Percentiles rank a stretch among this genome's conserved stretches.
Evolutionary conservation across 1,140 invertebrate genomes (phyloP).

Genomic region (Ips nitidus): DNA sequence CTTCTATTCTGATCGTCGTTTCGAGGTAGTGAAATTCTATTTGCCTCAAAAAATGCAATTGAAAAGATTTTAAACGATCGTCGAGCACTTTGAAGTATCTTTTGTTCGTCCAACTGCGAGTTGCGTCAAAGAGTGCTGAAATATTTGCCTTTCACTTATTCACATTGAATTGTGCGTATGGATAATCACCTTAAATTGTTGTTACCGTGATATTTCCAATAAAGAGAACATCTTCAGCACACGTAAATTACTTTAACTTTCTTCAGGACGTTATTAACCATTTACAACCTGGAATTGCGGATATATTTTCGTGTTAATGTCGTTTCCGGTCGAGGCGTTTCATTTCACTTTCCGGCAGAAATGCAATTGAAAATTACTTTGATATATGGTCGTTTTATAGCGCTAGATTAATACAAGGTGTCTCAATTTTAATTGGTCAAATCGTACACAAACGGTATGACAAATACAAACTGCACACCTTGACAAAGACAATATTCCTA

Average conservation of each 20-base stretch:
- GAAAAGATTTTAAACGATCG: slow-evolving; percentile 11
- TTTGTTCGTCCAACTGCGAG: not conserved
- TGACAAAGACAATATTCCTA: no score
- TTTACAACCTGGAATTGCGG: slow-evolving; percentile 1
- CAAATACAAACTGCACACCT: no score
- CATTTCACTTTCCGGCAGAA: not conserved
- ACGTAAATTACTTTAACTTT: not conserved
- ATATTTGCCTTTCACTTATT: no score
- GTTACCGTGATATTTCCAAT: no score
- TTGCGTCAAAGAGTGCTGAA: no score
- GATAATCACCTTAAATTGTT: no score
- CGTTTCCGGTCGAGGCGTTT: not conserved
- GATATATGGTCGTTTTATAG: no score
- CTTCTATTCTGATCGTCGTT: slow-evolving; percentile 18
- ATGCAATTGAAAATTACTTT: not conserved
- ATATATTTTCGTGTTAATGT: slow-evolving; percentile 3
- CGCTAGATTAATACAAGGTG: no score
- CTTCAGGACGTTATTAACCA: not conserved
- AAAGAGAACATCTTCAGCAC: no score
- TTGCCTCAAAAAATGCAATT: slow-evolving; percentile 19
- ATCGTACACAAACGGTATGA: no score
- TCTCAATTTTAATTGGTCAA: no score
- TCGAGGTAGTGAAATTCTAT: slow-evolving; percentile 15
- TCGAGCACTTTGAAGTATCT: not conserved
- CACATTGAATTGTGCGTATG: no score